phyloP scores from a whole-genome alignment of 1,140 invertebrate genomes.

The Neuroterus valhalla region DNA sequence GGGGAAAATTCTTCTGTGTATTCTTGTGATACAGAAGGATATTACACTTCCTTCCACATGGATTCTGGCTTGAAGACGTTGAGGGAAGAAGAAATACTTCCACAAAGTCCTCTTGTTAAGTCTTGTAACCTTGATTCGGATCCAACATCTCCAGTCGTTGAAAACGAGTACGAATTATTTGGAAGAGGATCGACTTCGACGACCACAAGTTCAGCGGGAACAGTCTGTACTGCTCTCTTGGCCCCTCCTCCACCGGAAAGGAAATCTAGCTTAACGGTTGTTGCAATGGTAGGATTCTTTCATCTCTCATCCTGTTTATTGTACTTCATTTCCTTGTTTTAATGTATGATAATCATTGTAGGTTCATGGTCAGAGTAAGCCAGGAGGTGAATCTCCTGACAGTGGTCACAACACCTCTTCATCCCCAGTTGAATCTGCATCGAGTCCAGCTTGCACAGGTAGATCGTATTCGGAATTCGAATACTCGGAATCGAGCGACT shows the following conservation, averaged over 20 bases:
- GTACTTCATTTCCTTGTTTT: constrained; percentile 17
- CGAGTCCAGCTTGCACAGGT: constrained; percentile 80
- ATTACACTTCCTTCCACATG: constrained; percentile 97
- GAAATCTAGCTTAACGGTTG: constrained; percentile 78
- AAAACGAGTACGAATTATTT: constrained; percentile 92
- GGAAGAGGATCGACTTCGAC: constrained; percentile 92
- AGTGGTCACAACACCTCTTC: constrained; percentile 88
- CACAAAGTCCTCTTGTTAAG: constrained; percentile 64
- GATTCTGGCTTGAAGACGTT: constrained; percentile 93
- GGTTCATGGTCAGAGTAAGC: constrained; percentile 79
- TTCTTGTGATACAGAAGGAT: constrained; percentile 96
- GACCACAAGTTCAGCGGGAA: constrained; percentile 91
- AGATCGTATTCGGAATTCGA: constrained; percentile 83
- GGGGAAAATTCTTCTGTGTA: constrained; percentile 94
- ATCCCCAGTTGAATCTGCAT: constrained; percentile 84
- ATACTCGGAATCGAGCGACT: constrained; percentile 87
- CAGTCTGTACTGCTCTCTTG: constrained; percentile 88
- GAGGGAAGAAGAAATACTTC: constrained; percentile 83
- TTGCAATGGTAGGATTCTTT: constrained; percentile 66
- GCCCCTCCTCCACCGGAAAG: constrained; percentile 85
- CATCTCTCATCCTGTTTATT: not conserved
- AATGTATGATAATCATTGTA: constrained; percentile 48
- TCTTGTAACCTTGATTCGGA: constrained; percentile 74
- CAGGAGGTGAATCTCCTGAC: constrained; percentile 83
- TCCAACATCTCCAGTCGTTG: constrained; percentile 75